Conservation (phyloP, 2,797 vertebrate species). For the Phrynocephalus guinanensis region DNA sequence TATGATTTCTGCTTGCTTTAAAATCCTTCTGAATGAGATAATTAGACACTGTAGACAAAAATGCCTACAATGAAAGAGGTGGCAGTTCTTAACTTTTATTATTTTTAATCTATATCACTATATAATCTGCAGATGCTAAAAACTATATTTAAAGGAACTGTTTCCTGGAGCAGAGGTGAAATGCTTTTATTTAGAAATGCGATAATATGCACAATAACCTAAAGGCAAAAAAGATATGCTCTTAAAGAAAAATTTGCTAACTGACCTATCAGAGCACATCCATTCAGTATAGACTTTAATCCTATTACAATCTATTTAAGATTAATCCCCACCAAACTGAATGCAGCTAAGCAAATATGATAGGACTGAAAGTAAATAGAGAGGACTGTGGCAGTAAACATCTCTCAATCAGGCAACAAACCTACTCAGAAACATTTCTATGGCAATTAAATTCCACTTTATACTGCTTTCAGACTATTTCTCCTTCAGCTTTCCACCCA, state of each 20-base stretch:
- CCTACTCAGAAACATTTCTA: background rate
- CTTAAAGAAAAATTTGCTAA: background rate
- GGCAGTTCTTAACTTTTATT: background rate
- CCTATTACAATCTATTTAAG: background rate
- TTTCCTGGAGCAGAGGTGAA: background rate
- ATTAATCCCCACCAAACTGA: background rate
- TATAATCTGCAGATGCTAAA: background rate
- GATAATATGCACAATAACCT: background rate
- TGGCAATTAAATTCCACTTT: background rate
- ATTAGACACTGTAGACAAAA: background rate
- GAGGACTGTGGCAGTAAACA: background rate
- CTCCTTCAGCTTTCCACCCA: background rate
- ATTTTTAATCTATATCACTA: background rate
- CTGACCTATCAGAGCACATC: background rate
- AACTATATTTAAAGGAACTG: background rate
- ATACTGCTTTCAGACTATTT: background rate
- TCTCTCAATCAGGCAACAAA: background rate
- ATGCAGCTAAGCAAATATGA: background rate
- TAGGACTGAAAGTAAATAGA: background rate
- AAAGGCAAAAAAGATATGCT: background rate
- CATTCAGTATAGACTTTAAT: background rate
- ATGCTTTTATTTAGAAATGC: background rate
- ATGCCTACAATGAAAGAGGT: background rate
- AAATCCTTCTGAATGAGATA: background rate
- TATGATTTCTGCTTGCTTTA: background rate